These are phyloP conservation scores for Drosophila lini DNA, from an alignment of 1,140 invertebrate species.

Conservation along the genomic window DNA sequence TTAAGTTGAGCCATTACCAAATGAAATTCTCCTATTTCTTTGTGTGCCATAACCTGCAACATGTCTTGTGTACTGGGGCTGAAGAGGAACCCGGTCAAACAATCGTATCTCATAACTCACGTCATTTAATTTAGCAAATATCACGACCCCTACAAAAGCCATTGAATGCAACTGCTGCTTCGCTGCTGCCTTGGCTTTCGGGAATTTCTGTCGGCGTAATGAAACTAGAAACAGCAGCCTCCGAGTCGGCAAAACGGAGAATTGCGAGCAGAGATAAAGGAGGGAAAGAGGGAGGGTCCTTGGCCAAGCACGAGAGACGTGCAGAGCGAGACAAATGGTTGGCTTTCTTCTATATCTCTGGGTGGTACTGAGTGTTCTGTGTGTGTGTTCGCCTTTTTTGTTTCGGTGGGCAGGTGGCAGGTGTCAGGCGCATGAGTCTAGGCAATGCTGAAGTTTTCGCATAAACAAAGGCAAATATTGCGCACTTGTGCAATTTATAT, in stretches of 20 bases:
- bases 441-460: constrained; percentile 77
- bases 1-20: constrained; percentile 13
- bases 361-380: constrained; percentile 6
- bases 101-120: constrained; percentile 81
- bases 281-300: constrained; percentile 16
- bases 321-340: constrained; percentile 77
- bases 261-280: constrained; percentile 29
- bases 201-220: constrained; percentile 53
- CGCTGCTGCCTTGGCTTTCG: constrained; percentile 31
- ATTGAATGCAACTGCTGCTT: constrained; percentile 81
- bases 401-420: constrained; percentile 77
- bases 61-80: constrained; percentile 9
- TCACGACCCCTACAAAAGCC: constrained; percentile 83
- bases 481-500: constrained; percentile 84
- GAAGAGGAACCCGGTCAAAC: constrained; percentile 17
- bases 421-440: constrained; percentile 65
- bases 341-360: constrained; percentile 38
- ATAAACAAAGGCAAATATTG: constrained; percentile 84
- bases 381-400: constrained; percentile 22
- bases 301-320: constrained; percentile 41
- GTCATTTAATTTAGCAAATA: constrained; percentile 84
- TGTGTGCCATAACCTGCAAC: constrained; percentile 2
- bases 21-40: not conserved
- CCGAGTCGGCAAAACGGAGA: constrained; percentile 5
- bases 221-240: constrained; percentile 71